Evolutionary conservation across 2,888 invertebrate species (phyloP).

Genomic region (Troilus luridus): DNA sequence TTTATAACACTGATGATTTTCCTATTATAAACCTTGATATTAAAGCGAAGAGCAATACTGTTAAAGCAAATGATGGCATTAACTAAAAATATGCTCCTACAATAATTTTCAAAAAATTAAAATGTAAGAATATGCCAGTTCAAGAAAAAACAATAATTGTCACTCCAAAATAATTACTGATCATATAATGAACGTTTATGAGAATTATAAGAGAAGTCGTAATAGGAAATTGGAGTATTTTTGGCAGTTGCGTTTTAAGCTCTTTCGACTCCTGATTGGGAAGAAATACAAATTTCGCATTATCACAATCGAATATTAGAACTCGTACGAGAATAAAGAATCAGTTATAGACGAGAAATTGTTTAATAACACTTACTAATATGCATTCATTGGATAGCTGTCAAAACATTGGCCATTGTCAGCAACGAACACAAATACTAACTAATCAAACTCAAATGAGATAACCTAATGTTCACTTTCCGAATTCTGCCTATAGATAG

Average conservation of each 20-base stretch:
- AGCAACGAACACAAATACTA: slow-evolving; percentile 15
- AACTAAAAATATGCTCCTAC: not conserved
- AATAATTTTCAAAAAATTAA: not conserved
- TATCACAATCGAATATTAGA: not conserved
- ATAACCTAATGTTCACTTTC: not conserved
- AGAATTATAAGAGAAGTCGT: not conserved
- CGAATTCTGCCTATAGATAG: not conserved
- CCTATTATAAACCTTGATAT: not conserved
- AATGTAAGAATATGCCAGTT: not conserved
- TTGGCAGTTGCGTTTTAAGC: not conserved
- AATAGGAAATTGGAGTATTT: not conserved
- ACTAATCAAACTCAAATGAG: not conserved
- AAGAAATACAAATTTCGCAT: not conserved
- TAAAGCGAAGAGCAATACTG: not conserved
- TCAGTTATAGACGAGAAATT: not conserved
- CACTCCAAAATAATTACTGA: not conserved
- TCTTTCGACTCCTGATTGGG: not conserved
- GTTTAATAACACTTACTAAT: not conserved
- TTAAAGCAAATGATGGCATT: not conserved
- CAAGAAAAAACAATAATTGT: not conserved
- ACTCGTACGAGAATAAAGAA: not conserved
- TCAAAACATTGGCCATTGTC: slow-evolving; percentile 34
- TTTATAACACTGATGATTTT: not conserved
- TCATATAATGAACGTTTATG: not conserved
- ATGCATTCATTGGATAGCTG: not conserved